A percentile compares a stretch with the other conserved stretches of the same genome.
phyloP scores from a whole-genome alignment of 1,140 invertebrate species.

The Drosophila rufa region DNA sequence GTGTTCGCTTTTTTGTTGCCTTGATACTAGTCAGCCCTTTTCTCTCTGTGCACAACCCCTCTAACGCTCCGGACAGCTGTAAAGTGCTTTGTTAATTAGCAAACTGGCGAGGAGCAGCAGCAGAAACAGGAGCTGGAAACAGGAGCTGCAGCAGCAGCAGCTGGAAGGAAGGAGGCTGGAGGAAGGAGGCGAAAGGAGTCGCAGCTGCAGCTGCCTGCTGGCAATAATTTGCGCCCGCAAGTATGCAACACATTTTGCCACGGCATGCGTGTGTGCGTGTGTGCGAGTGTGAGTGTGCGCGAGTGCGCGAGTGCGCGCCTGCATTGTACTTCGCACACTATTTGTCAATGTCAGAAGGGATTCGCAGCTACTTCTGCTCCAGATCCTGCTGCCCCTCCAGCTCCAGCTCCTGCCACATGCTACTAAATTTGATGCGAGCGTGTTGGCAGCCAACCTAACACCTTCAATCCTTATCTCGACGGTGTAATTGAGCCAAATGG shows the following conservation, averaged over 20 bases:
- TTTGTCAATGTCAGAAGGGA: conserved; percentile 76
- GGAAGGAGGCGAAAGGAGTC: conserved; percentile 1
- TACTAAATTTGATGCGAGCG: conserved; percentile 24
- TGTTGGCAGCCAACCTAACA: conserved; percentile 36
- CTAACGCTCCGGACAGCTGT: conserved; percentile 44
- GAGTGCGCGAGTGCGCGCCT: conserved; percentile 21
- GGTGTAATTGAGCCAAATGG: conserved; percentile 25
- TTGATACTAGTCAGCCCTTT: background rate
- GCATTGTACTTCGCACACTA: conserved; percentile 77
- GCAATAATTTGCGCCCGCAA: conserved; percentile 82
- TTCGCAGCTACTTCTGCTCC: conserved; percentile 46
- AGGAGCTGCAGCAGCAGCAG: conserved; percentile 3
- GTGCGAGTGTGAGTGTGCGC: conserved; percentile 11
- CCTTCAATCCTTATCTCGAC: conserved; percentile 31
- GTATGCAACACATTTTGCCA: conserved; percentile 78
- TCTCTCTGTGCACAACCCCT: background rate
- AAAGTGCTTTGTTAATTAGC: conserved; percentile 83
- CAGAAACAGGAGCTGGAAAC: conserved; percentile 11
- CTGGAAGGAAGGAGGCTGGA: background rate
- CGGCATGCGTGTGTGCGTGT: conserved; percentile 38
- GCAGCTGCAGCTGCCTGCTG: conserved; percentile 57
- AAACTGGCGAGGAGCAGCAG: conserved; percentile 53
- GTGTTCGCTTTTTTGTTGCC: too few species aligned
- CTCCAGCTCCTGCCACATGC: background rate
- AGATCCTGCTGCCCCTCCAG: conserved; percentile 8